These are phyloP conservation scores for Poeciliopsis prolifica DNA, from an alignment of 2,113 vertebrate species.

Conservation along the genomic window DNA sequence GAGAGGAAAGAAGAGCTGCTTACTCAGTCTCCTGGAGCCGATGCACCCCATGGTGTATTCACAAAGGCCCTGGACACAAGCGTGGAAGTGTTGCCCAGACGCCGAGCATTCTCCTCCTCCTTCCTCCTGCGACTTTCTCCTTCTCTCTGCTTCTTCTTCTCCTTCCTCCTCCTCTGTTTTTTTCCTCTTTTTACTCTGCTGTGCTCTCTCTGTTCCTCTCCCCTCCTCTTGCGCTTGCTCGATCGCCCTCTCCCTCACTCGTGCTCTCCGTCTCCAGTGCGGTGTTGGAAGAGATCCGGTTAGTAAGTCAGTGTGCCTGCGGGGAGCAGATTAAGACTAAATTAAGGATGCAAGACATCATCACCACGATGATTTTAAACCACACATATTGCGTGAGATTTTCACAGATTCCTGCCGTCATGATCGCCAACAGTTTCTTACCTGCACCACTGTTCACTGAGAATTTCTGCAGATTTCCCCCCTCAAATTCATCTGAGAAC, in stretches of 20 bases:
- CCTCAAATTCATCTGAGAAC: background rate
- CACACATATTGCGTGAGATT: background rate
- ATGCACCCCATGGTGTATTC: slow-evolving; percentile 87
- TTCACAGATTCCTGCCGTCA: background rate
- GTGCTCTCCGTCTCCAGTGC: slow-evolving; percentile 64
- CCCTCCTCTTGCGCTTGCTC: slow-evolving; percentile 57
- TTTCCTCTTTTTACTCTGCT: slow-evolving; percentile 34
- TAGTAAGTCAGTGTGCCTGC: slow-evolving; percentile 79
- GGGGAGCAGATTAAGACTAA: slow-evolving; percentile 61
- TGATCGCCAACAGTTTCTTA: background rate
- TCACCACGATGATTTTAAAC: slow-evolving; percentile 33
- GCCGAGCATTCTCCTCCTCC: slow-evolving; percentile 81
- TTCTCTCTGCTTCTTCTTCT: slow-evolving; percentile 57
- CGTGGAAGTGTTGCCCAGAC: slow-evolving; percentile 82
- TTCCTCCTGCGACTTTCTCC: slow-evolving; percentile 69
- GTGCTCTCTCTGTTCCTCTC: slow-evolving; percentile 49
- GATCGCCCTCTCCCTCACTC: slow-evolving; percentile 44
- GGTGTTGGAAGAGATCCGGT: slow-evolving; percentile 75
- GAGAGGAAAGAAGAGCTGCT: slow-evolving; percentile 65
- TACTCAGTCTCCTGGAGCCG: slow-evolving; percentile 85
- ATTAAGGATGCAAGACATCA: slow-evolving; percentile 54
- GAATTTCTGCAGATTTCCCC: background rate
- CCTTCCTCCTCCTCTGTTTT: background rate
- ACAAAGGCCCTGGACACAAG: slow-evolving; percentile 84
- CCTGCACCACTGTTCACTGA: slow-evolving; percentile 5